Conservation (phyloP, 2,888 invertebrate species). For the Apamea crenata region DNA sequence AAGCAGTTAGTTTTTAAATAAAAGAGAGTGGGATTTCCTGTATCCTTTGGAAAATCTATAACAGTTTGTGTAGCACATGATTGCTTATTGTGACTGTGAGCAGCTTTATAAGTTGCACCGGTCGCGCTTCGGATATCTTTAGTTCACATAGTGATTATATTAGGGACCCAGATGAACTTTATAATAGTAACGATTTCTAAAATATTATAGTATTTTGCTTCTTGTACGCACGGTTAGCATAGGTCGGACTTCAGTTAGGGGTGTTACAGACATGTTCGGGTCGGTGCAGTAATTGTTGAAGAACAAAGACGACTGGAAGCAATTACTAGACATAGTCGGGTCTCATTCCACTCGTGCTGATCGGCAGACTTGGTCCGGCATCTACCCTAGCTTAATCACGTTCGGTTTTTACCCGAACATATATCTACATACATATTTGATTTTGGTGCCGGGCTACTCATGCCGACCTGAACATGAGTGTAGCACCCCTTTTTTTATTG, state of each 20-base stretch:
- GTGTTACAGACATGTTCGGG: neutral
- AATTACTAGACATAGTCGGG: neutral
- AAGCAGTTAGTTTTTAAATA: constrained; percentile 4
- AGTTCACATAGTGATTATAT: constrained; percentile 31
- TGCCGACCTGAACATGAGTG: neutral
- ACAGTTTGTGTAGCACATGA: constrained; percentile 3
- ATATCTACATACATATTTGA: neutral
- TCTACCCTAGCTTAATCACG: neutral
- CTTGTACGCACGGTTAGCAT: neutral
- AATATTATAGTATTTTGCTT: constrained; percentile 5
- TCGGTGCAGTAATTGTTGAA: neutral
- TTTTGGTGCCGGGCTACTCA: neutral
- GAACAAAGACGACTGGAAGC: neutral
- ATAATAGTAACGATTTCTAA: neutral
- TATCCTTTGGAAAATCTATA: neutral
- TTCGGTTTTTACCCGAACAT: neutral
- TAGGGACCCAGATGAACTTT: constrained; percentile 8
- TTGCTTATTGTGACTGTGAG: constrained; percentile 19
- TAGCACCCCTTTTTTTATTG: neutral
- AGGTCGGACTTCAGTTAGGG: neutral
- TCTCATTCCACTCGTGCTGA: neutral
- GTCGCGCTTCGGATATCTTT: constrained; percentile 13
- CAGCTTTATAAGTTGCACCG: constrained; percentile 52
- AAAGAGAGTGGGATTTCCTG: neutral
- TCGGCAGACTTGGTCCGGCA: neutral